Conservation (phyloP, 1,140 invertebrate species). For the Zophobas morio region DNA sequence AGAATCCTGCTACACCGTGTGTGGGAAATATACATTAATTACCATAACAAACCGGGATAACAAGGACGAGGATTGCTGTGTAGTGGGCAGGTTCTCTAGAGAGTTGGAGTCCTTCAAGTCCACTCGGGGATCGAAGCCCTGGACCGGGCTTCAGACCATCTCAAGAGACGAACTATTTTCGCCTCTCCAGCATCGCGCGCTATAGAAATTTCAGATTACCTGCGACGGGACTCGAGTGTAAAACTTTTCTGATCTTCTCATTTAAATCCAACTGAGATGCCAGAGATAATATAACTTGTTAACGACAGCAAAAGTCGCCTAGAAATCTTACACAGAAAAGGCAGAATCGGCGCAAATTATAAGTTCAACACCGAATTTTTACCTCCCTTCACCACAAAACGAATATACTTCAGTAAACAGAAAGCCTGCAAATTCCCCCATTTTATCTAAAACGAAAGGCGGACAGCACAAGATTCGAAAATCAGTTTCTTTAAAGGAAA, state of each 20-base stretch:
- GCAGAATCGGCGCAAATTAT: too few species aligned
- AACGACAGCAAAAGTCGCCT: not conserved
- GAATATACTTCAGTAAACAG: too few species aligned
- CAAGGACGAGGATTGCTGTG: constrained; percentile 47
- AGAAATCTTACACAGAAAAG: too few species aligned
- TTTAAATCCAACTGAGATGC: constrained; percentile 38
- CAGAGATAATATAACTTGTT: constrained; percentile 41
- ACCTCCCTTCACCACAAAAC: too few species aligned
- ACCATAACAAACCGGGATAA: constrained; percentile 49
- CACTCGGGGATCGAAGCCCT: constrained; percentile 41
- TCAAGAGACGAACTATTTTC: constrained; percentile 44
- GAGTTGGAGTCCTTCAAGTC: constrained; percentile 47
- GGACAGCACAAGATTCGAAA: too few species aligned
- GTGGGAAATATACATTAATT: constrained; percentile 51
- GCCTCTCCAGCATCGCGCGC: not conserved
- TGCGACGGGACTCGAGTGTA: constrained; percentile 22
- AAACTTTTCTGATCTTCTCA: constrained; percentile 42
- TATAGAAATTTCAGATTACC: constrained; percentile 36
- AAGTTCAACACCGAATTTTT: too few species aligned
- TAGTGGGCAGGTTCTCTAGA: constrained; percentile 42
- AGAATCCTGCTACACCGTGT: constrained; percentile 38
- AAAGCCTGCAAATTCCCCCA: too few species aligned
- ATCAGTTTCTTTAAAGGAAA: too few species aligned
- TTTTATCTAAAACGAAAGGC: too few species aligned
- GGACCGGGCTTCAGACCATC: constrained; percentile 21